phyloP scores from a whole-genome alignment of 2,797 vertebrate genomes.

The Phataginus tricuspis region DNA sequence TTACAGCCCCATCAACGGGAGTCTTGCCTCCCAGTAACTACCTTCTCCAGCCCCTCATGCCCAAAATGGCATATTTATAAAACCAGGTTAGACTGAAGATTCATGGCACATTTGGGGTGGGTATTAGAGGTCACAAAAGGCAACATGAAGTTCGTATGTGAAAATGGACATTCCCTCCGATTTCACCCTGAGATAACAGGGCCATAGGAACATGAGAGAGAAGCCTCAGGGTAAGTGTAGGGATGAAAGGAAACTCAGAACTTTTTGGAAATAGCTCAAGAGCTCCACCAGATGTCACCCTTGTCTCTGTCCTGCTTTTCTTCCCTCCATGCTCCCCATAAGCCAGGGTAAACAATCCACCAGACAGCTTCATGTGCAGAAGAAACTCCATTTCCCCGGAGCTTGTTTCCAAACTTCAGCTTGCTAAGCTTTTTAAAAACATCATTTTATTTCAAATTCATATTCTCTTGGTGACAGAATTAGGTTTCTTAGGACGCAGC shows the following conservation, averaged over 20 bases:
- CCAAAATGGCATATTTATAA: neutral
- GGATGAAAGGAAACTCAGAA: neutral
- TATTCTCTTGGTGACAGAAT: neutral
- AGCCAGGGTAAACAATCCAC: neutral
- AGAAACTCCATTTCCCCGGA: neutral
- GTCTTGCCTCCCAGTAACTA: neutral
- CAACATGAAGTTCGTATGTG: neutral
- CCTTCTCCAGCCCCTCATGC: neutral
- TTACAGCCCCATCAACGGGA: accelerated
- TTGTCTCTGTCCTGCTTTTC: neutral
- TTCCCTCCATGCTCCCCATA: neutral
- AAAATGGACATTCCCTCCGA: neutral
- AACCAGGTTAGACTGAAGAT: neutral
- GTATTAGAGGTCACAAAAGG: neutral
- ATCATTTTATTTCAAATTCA: neutral
- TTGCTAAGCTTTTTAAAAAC: neutral
- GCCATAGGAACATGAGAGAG: neutral
- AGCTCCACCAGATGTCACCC: neutral
- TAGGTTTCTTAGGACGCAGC: neutral
- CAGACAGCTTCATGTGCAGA: neutral
- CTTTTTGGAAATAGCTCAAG: neutral
- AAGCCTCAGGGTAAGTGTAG: neutral
- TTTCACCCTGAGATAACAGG: neutral
- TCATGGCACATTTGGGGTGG: neutral
- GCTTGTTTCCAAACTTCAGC: neutral